Percentiles rank a stretch among this genome's conserved stretches.
phyloP scores from a whole-genome alignment of 2,113 vertebrate species.

The Tringa solitaria region DNA sequence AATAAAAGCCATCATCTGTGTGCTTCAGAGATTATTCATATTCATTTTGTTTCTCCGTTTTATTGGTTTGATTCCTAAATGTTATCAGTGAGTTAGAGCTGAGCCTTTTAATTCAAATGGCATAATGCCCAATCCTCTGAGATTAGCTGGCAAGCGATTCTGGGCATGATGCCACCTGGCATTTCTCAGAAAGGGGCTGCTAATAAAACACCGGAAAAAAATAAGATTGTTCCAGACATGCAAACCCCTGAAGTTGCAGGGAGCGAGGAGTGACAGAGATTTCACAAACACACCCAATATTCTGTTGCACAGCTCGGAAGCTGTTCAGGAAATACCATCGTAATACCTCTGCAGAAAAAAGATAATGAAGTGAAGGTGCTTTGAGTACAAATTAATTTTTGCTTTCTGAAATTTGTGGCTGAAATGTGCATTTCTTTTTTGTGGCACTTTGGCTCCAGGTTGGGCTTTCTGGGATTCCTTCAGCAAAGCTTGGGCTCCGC shows the following conservation, averaged over 20 bases:
- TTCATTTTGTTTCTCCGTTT: background rate
- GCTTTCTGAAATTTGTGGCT: background rate
- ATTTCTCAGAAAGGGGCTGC: slow-evolving; percentile 43
- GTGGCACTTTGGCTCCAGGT: background rate
- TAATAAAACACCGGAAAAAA: slow-evolving; percentile 66
- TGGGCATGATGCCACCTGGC: slow-evolving; percentile 61
- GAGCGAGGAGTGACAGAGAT: slow-evolving; percentile 42
- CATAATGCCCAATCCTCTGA: slow-evolving; percentile 53
- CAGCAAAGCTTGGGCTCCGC: fast-evolving
- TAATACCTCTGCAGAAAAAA: slow-evolving; percentile 26
- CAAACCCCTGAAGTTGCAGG: slow-evolving; percentile 33
- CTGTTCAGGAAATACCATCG: slow-evolving; percentile 36
- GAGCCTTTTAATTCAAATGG: slow-evolving; percentile 54
- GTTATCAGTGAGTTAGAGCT: slow-evolving; percentile 54
- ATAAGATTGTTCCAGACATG: slow-evolving; percentile 59
- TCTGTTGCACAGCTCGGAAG: background rate
- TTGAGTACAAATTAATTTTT: background rate
- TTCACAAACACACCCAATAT: slow-evolving; percentile 56
- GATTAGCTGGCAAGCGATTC: slow-evolving; percentile 49
- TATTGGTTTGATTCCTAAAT: slow-evolving; percentile 47
- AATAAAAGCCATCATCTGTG: background rate
- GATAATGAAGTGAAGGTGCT: background rate
- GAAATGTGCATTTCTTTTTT: background rate
- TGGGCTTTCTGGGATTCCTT: background rate
- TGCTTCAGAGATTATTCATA: background rate